Conservation (phyloP, 2,888 invertebrate genomes). For the Azorinus chamasolen region DNA sequence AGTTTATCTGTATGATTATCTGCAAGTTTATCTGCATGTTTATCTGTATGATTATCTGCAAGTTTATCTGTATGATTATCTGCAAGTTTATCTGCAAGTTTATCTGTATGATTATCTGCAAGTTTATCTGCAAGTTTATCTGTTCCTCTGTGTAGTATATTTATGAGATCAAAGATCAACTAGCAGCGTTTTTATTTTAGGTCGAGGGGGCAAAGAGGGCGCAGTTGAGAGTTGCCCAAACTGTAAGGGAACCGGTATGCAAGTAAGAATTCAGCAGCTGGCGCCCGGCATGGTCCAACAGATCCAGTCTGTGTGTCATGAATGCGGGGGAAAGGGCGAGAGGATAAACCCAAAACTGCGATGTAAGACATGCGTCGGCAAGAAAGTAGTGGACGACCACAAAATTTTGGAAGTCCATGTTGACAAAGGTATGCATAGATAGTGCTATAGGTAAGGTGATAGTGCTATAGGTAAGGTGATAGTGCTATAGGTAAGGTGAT, state of each 20-base stretch:
- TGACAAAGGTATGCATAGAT: slow-evolving; percentile 89
- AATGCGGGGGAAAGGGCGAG: slow-evolving; percentile 93
- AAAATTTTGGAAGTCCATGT: slow-evolving; percentile 98
- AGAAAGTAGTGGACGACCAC: slow-evolving; percentile 95
- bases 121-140: too few relatives aligned
- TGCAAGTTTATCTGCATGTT: too few relatives aligned
- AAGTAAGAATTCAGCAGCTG: slow-evolving; percentile 89
- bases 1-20: too few relatives aligned
- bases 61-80: too few relatives aligned
- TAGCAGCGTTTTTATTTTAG: slow-evolving; percentile 80
- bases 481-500: too few relatives aligned
- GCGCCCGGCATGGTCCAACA: slow-evolving; percentile 95
- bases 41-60: too few relatives aligned
- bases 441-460: background rate
- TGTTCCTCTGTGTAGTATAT: too few relatives aligned
- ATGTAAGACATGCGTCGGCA: slow-evolving; percentile 97
- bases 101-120: too few relatives aligned
- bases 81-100: too few relatives aligned
- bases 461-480: too few relatives aligned
- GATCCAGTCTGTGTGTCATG: slow-evolving; percentile 94
- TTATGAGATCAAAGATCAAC: too few relatives aligned
- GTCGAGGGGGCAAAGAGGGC: slow-evolving; percentile 97
- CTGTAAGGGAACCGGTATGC: slow-evolving; percentile 96
- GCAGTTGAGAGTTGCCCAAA: slow-evolving; percentile 94
- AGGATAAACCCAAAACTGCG: slow-evolving; percentile 91